Evolutionary conservation across 2,888 invertebrate species (phyloP).

Genomic region (Polydrusus tereticollis): DNA sequence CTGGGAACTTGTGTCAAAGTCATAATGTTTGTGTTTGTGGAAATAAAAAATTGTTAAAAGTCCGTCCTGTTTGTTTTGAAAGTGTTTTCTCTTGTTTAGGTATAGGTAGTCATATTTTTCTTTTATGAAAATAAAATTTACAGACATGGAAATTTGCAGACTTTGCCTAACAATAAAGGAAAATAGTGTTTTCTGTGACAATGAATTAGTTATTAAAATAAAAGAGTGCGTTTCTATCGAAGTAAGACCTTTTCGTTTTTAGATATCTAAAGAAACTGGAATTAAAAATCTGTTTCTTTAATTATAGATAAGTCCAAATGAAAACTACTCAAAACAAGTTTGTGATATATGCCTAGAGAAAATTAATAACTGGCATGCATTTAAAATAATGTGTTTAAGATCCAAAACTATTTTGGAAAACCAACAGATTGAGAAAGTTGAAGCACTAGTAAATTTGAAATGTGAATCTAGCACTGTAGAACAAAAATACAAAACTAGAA

Average conservation of each 20-base stretch:
- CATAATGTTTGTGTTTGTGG: too few species aligned
- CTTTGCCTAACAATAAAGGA: not conserved
- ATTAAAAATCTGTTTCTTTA: not conserved
- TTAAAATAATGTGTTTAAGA: constrained; percentile 29
- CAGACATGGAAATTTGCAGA: constrained; percentile 13
- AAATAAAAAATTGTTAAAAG: too few species aligned
- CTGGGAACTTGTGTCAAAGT: too few species aligned
- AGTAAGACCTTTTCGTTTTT: constrained; percentile 1
- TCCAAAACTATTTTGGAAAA: constrained; percentile 16
- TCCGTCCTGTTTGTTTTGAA: too few species aligned
- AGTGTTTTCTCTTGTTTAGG: too few species aligned
- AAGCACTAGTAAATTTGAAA: not conserved
- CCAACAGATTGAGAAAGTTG: not conserved
- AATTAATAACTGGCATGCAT: constrained; percentile 19
- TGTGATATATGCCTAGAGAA: constrained; percentile 14
- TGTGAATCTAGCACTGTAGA: not conserved
- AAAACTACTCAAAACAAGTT: constrained; percentile 4
- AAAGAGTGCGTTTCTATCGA: constrained; percentile 11
- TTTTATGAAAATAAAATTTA: not conserved
- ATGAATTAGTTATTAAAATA: constrained; percentile 13
- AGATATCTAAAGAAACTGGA: not conserved
- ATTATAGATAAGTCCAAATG: constrained; percentile 2
- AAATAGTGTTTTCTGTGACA: not conserved
- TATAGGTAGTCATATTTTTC: too few species aligned
- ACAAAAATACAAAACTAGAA: constrained; percentile 2